Evolutionary conservation across 2,888 invertebrate genomes (phyloP).

Genomic region (Bellardia pandia): DNA sequence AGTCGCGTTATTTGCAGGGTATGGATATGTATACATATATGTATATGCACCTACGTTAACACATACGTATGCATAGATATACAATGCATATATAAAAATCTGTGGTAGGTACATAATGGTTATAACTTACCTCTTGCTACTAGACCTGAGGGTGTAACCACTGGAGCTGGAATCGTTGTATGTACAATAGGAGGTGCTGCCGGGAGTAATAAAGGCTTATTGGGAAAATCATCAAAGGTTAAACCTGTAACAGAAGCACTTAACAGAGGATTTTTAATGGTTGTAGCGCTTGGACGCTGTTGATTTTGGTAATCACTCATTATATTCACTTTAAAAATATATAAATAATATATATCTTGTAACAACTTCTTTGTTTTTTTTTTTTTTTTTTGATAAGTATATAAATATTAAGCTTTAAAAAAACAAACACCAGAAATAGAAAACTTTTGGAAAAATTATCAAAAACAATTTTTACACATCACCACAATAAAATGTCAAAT

Average conservation of each 20-base stretch:
- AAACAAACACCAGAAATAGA: constrained; percentile 15
- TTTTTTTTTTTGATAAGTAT: not conserved
- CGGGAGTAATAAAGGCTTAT: constrained; percentile 89
- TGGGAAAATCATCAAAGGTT: constrained; percentile 89
- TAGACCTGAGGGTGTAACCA: constrained; percentile 73
- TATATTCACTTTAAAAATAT: constrained; percentile 32
- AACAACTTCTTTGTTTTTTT: constrained; percentile 18
- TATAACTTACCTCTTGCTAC: constrained; percentile 67
- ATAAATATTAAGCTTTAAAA: constrained; percentile 1
- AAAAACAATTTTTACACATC: constrained; percentile 67
- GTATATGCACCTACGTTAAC: not conserved
- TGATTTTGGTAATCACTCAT: constrained; percentile 68
- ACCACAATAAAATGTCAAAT: constrained; percentile 67
- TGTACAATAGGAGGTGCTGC: constrained; percentile 84
- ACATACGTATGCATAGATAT: not conserved
- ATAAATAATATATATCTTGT: constrained; percentile 14
- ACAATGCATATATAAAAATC: not conserved
- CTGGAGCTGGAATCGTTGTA: constrained; percentile 72
- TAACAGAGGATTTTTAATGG: constrained; percentile 88
- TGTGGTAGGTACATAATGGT: not conserved
- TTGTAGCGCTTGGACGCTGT: constrained; percentile 54
- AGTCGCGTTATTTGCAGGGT: too few relatives aligned
- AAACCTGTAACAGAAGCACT: constrained; percentile 90
- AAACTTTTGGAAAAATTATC: constrained; percentile 17
- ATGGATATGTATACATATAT: not conserved